phyloP scores from a whole-genome alignment of 2,113 vertebrate species.

The Syrrhaptes paradoxus region DNA sequence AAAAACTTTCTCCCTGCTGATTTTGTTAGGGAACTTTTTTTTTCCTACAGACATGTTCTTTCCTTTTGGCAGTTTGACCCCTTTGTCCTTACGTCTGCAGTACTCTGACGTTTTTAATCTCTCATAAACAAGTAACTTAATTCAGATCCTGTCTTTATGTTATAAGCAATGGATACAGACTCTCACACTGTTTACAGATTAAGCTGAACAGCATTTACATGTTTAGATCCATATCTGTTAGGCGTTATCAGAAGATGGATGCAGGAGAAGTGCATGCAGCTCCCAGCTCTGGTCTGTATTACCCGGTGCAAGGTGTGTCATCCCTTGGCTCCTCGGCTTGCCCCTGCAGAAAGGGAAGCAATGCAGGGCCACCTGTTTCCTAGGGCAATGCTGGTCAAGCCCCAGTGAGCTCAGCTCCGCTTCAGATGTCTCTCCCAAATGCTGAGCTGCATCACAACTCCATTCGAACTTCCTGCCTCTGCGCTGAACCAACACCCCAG shows the following conservation, averaged over 20 bases:
- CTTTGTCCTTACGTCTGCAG: not conserved
- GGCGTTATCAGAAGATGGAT: no score
- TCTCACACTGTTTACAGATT: not conserved
- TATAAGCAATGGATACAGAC: not conserved
- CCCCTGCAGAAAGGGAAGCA: not conserved
- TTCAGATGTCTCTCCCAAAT: not conserved
- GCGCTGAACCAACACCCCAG: rapidly evolving
- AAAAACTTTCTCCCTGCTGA: not conserved
- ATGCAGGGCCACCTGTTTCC: not conserved
- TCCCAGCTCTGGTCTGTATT: not conserved
- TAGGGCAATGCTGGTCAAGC: not conserved
- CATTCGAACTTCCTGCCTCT: not conserved
- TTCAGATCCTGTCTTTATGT: not conserved
- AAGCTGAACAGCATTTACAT: not conserved
- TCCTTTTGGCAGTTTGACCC: not conserved
- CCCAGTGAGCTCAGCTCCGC: rapidly evolving
- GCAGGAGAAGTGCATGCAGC: not conserved
- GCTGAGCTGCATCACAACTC: no score
- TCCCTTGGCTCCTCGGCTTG: not conserved
- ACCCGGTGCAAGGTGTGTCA: not conserved
- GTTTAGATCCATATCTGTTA: not conserved
- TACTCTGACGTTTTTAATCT: not conserved
- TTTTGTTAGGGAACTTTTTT: not conserved
- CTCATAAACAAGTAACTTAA: not conserved
- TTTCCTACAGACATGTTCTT: not conserved